Percentiles rank a stretch among this genome's conserved stretches.
Conservation (phyloP, 2,888 invertebrate genomes). For the Ichneumoninae sp. region DNA sequence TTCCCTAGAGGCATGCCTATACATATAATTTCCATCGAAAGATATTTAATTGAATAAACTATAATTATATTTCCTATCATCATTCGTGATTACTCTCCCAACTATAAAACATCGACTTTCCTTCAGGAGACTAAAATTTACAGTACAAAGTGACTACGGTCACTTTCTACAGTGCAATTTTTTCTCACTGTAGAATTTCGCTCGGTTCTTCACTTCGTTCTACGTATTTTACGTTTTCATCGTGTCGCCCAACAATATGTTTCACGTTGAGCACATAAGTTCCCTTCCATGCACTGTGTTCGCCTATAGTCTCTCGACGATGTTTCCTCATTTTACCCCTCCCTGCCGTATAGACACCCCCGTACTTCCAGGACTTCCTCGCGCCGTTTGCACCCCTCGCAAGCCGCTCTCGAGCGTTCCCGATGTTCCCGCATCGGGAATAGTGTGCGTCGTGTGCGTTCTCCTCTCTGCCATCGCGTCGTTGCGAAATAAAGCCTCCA, state of each 20-base stretch:
- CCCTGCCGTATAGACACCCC: background rate
- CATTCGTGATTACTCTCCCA: too few relatives aligned
- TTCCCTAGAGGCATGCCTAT: too few relatives aligned
- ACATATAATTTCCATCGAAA: too few relatives aligned
- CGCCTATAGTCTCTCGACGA: background rate
- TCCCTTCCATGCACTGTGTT: slow-evolving; percentile 37
- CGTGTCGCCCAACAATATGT: background rate
- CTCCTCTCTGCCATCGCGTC: slow-evolving; percentile 8
- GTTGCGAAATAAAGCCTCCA: slow-evolving; percentile 46
- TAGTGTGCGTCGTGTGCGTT: slow-evolving; percentile 43
- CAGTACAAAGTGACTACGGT: too few relatives aligned
- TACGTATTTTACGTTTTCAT: background rate
- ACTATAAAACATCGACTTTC: too few relatives aligned
- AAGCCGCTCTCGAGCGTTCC: slow-evolving; percentile 23
- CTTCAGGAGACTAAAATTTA: too few relatives aligned
- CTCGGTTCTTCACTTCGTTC: background rate
- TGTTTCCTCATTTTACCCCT: slow-evolving; percentile 15
- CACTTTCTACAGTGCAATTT: background rate
- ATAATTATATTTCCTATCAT: too few relatives aligned
- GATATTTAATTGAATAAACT: too few relatives aligned
- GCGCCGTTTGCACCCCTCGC: slow-evolving; percentile 26
- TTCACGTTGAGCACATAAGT: slow-evolving; percentile 33
- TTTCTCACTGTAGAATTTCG: too few relatives aligned
- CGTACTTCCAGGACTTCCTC: slow-evolving; percentile 41
- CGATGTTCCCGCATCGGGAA: slow-evolving; percentile 37